A percentile compares a stretch with the other conserved stretches of the same genome.
Evolutionary conservation across 2,113 vertebrate genomes (phyloP).

Genomic region (Poeciliopsis turrubarensis): DNA sequence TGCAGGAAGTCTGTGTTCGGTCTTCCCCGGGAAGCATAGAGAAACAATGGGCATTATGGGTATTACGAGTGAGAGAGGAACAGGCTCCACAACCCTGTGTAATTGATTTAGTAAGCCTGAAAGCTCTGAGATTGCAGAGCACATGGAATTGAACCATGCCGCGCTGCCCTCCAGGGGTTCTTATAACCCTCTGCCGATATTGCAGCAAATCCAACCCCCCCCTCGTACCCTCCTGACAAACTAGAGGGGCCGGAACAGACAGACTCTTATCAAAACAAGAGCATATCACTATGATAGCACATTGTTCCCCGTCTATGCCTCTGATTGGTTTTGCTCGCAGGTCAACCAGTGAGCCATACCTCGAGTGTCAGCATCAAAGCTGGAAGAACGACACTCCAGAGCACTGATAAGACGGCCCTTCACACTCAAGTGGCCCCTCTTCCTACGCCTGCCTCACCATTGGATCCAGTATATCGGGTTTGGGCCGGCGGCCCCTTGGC

Average conservation of each 20-base stretch:
- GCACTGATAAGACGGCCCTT: conserved; percentile 37
- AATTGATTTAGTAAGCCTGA: conserved; percentile 77
- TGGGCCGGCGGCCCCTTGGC: conserved; percentile 14
- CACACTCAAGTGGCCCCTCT: conserved; percentile 37
- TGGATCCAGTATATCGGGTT: conserved; percentile 42
- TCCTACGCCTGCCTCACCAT: conserved; percentile 14
- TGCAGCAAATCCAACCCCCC: conserved; percentile 34
- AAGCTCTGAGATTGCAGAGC: conserved; percentile 63
- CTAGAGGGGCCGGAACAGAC: conserved; percentile 44
- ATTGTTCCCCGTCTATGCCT: conserved; percentile 42
- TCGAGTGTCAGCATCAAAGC: conserved; percentile 36
- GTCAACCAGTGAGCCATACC: conserved; percentile 42
- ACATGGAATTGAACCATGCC: conserved; percentile 61
- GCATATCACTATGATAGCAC: conserved; percentile 50
- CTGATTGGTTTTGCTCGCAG: conserved; percentile 64
- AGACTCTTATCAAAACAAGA: conserved; percentile 63
- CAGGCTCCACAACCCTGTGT: conserved; percentile 61
- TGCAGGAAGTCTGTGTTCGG: conserved; percentile 31
- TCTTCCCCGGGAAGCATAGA: conserved; percentile 22
- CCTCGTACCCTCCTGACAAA: conserved; percentile 41
- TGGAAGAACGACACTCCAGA: conserved; percentile 22
- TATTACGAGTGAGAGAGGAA: conserved; percentile 45
- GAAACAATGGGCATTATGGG: conserved; percentile 42
- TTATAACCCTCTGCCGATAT: conserved; percentile 71
- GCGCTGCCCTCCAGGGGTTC: conserved; percentile 58